Evolutionary conservation across 2,113 vertebrate species (phyloP).

Genomic region (Lepisosteus osseus): DNA sequence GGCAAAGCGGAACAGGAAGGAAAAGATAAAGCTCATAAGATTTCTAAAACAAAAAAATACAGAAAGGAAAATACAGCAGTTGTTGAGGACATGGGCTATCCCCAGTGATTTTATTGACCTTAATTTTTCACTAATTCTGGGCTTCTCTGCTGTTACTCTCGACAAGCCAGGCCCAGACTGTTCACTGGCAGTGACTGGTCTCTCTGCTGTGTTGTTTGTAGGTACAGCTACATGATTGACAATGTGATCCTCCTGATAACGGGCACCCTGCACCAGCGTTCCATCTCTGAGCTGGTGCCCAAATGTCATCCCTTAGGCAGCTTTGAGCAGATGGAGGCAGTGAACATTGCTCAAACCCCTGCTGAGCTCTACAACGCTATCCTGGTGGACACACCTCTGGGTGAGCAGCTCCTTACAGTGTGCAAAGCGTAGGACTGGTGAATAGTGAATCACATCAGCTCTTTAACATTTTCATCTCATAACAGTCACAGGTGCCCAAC

Average conservation of each 20-base stretch:
- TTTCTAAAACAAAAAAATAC: too few relatives aligned
- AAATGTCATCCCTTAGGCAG: conserved; percentile 96
- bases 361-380: conserved; percentile 97
- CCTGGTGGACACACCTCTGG: conserved; percentile 93
- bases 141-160: background rate
- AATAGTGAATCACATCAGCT: too few relatives aligned
- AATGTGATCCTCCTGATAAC: conserved; percentile 97
- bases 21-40: too few relatives aligned
- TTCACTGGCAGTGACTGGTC: too few relatives aligned
- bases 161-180: too few relatives aligned
- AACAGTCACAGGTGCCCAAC: too few relatives aligned
- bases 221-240: conserved; percentile 99
- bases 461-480: too few relatives aligned
- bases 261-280: conserved; percentile 92
- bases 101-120: too few relatives aligned
- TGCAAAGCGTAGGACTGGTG: background rate
- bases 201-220: conserved; percentile 33
- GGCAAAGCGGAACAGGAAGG: too few relatives aligned
- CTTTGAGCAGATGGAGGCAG: conserved; percentile 98
- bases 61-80: too few relatives aligned
- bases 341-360: conserved; percentile 97
- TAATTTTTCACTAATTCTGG: too few relatives aligned
- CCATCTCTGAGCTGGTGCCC: conserved; percentile 91
- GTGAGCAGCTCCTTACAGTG: conserved; percentile 50
- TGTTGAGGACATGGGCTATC: too few relatives aligned